phyloP scores from a whole-genome alignment of 2,113 vertebrate genomes.

The Dicentrarchus labrax region DNA sequence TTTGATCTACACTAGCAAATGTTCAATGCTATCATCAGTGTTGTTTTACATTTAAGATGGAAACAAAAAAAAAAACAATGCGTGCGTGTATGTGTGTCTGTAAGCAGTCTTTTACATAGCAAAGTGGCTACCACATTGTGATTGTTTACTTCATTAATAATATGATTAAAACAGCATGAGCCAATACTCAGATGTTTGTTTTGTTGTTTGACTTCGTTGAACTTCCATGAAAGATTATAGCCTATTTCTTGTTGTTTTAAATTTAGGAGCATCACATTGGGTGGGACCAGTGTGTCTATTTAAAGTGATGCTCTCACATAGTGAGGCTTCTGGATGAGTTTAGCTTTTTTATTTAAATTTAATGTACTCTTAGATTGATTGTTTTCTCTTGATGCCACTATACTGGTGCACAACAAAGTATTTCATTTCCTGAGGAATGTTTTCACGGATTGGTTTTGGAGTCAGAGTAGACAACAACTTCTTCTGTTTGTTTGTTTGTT shows the following conservation, averaged over 20 bases:
- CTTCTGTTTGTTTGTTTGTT: too few species aligned
- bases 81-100: background rate
- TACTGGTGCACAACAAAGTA: background rate
- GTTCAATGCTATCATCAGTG: slow-evolving; percentile 17
- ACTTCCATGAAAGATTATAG: background rate
- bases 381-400: background rate
- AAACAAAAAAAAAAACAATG: background rate
- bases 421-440: background rate
- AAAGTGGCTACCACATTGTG: background rate
- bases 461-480: background rate
- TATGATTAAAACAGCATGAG: background rate
- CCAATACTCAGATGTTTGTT: background rate
- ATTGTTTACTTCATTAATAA: background rate
- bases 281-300: background rate
- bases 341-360: background rate
- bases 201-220: background rate
- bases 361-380: background rate
- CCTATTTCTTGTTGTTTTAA: background rate
- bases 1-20: slow-evolving; percentile 62
- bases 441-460: background rate
- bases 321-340: background rate
- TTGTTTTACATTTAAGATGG: slow-evolving; percentile 13
- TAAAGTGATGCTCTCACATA: background rate
- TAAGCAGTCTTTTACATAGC: background rate
- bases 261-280: background rate